Conservation (phyloP, 2,888 invertebrate genomes). For the Trissonchulus latispiculum region DNA sequence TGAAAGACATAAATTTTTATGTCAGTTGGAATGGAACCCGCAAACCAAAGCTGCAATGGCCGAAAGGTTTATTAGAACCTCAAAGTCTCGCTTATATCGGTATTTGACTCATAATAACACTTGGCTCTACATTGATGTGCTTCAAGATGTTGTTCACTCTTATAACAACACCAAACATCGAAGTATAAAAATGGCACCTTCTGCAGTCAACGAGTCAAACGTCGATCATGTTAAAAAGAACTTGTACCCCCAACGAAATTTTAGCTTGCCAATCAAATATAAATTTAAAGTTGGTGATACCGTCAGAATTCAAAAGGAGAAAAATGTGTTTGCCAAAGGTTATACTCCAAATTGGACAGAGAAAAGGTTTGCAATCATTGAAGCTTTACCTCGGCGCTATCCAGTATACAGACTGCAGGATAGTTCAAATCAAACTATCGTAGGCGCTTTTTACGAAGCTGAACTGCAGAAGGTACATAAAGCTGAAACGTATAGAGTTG, state of each 20-base stretch:
- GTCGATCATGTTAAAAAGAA: background rate
- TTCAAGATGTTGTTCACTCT: background rate
- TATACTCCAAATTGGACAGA: background rate
- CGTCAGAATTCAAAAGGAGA: background rate
- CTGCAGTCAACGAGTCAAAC: background rate
- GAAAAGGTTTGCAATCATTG: background rate
- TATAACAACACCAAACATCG: slow-evolving; percentile 8
- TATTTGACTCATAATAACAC: slow-evolving; percentile 13
- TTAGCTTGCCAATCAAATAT: background rate
- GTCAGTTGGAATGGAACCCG: background rate
- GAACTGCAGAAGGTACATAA: background rate
- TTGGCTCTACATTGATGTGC: background rate
- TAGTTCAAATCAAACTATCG: background rate
- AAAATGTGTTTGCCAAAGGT: slow-evolving; percentile 1
- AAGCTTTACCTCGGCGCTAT: background rate
- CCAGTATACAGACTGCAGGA: background rate
- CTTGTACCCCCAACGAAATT: background rate
- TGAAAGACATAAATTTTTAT: background rate
- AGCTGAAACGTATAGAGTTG: background rate
- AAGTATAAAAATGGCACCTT: background rate
- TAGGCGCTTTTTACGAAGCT: background rate
- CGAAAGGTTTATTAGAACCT: slow-evolving; percentile 6
- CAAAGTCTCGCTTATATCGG: background rate
- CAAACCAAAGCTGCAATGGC: background rate
- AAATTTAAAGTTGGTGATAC: slow-evolving; percentile 18